Conservation (phyloP, 2,113 vertebrate species). For the Anas platyrhynchos region DNA sequence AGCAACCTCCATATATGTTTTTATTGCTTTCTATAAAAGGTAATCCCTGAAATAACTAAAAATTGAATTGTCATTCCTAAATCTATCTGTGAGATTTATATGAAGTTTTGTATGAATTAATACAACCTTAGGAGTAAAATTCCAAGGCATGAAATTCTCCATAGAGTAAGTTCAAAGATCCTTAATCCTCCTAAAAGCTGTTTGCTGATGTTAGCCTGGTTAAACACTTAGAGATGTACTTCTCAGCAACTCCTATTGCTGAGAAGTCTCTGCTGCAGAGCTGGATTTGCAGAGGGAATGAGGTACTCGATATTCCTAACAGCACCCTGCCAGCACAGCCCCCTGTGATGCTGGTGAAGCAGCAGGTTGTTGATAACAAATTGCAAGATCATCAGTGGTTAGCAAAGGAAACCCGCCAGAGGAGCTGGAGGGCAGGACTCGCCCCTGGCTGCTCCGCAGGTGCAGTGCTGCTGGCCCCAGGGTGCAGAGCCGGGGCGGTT, state of each 20-base stretch:
- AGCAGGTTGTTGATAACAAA: not conserved
- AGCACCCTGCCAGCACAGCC: not conserved
- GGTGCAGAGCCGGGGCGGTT: accelerated
- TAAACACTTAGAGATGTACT: not conserved
- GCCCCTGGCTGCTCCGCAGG: too few relatives aligned
- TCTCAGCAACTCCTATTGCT: not conserved
- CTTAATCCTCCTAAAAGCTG: not conserved
- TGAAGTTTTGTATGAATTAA: not conserved
- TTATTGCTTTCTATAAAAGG: not conserved
- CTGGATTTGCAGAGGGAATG: not conserved
- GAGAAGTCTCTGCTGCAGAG: not conserved
- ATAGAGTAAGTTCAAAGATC: not conserved
- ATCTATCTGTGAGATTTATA: not conserved
- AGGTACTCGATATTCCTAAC: not conserved
- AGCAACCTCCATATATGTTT: accelerated
- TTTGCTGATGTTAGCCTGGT: not conserved
- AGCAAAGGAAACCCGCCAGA: accelerated
- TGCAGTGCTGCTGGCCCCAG: too few relatives aligned
- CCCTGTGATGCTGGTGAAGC: accelerated
- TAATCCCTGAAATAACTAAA: not conserved
- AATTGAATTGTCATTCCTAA: not conserved
- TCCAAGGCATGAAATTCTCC: not conserved
- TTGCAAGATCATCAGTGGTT: accelerated
- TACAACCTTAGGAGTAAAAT: not conserved
- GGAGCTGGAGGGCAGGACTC: not conserved